Conservation (phyloP, 2,113 vertebrate species). For the Redunca redunca region DNA sequence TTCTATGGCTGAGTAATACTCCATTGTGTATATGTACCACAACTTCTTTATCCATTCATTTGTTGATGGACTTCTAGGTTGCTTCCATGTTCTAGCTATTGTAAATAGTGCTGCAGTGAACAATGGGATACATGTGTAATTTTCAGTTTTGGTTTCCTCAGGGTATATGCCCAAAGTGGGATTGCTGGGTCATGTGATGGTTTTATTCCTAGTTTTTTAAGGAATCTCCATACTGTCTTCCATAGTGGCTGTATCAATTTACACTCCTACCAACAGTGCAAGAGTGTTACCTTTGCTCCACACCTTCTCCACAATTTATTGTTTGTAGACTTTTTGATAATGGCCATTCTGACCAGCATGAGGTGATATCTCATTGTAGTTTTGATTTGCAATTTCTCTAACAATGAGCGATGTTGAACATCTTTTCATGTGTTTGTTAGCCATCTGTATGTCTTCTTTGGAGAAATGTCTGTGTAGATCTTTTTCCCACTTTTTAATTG, state of each 20-base stretch:
- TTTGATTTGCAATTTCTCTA: neutral
- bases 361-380: neutral
- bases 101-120: neutral
- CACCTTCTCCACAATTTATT: neutral
- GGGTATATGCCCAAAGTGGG: neutral
- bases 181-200: neutral
- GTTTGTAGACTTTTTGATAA: neutral
- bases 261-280: neutral
- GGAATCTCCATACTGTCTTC: neutral
- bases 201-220: neutral
- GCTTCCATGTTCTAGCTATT: neutral
- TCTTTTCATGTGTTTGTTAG: neutral
- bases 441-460: neutral
- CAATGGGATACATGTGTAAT: neutral
- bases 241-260: neutral
- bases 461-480: neutral
- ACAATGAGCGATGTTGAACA: neutral
- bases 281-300: neutral
- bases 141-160: neutral
- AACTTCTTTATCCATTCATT: neutral
- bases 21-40: neutral
- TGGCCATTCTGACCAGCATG: neutral
- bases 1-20: neutral
- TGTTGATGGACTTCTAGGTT: neutral
- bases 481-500: neutral